Conservation (phyloP, 2,888 invertebrate species). For the Eupithecia tripunctaria region DNA sequence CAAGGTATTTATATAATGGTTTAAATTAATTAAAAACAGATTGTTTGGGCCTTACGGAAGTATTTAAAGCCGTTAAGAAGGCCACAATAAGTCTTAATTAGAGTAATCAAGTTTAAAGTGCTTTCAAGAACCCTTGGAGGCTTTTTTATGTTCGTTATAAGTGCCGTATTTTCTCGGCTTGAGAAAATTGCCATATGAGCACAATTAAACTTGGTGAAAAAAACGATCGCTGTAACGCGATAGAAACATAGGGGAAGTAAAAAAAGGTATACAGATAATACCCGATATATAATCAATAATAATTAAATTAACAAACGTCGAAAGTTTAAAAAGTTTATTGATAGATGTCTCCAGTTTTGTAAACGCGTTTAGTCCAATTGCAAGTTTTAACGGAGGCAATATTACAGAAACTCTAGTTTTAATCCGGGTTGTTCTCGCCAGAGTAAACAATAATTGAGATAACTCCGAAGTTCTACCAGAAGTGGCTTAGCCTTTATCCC, state of each 20-base stretch:
- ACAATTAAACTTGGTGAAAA: background rate
- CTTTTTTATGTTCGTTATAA: background rate
- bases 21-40: constrained; percentile 4
- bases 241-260: too few relatives aligned
- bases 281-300: too few relatives aligned
- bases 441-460: constrained; percentile 25
- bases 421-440: constrained; percentile 19
- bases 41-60: background rate
- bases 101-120: constrained; percentile 21
- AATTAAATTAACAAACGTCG: too few relatives aligned
- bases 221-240: too few relatives aligned
- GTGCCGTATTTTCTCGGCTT: background rate
- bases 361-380: background rate
- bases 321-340: too few relatives aligned
- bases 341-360: too few relatives aligned
- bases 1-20: background rate
- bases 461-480: constrained; percentile 14
- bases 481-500: constrained; percentile 8
- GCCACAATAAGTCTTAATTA: constrained; percentile 26
- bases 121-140: background rate
- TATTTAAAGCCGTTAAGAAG: constrained; percentile 19
- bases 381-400: background rate
- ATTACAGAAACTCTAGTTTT: background rate
- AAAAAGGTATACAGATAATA: too few relatives aligned
- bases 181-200: background rate